phyloP scores from a whole-genome alignment of 2,113 vertebrate species.

The Tetrax tetrax region DNA sequence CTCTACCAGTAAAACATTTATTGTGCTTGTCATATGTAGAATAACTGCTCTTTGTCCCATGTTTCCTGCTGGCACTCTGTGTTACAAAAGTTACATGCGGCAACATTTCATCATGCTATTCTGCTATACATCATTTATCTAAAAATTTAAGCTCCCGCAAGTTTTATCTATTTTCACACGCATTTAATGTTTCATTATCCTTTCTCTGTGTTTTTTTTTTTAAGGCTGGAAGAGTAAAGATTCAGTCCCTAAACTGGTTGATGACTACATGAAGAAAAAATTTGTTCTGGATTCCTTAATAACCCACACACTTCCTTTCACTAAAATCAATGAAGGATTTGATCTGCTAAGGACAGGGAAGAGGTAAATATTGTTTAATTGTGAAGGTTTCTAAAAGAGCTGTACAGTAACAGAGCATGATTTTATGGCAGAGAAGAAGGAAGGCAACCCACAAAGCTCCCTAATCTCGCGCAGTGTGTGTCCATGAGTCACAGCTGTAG shows the following conservation, averaged over 20 bases:
- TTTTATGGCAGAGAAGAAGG: background rate
- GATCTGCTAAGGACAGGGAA: conserved; percentile 82
- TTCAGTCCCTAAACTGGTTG: conserved; percentile 83
- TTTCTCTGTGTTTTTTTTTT: background rate
- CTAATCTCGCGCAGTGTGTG: background rate
- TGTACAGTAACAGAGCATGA: background rate
- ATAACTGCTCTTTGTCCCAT: background rate
- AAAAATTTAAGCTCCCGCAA: background rate
- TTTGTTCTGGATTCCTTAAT: conserved; percentile 90
- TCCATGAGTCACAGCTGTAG: background rate
- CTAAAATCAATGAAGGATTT: conserved; percentile 86
- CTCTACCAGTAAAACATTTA: background rate
- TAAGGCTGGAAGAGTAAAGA: conserved; percentile 76
- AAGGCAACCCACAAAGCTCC: background rate
- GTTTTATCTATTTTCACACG: background rate
- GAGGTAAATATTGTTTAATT: conserved; percentile 25
- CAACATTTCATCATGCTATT: background rate
- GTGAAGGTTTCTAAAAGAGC: background rate
- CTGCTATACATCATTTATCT: background rate
- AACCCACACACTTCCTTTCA: conserved; percentile 83
- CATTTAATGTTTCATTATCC: background rate
- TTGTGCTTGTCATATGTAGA: background rate
- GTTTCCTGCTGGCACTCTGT: background rate
- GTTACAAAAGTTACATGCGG: background rate
- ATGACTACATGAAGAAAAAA: conserved; percentile 86